Percentiles rank a stretch among this genome's conserved stretches.
Evolutionary conservation across 2,113 vertebrate species (phyloP).

Genomic region (Phaethon lepturus): DNA sequence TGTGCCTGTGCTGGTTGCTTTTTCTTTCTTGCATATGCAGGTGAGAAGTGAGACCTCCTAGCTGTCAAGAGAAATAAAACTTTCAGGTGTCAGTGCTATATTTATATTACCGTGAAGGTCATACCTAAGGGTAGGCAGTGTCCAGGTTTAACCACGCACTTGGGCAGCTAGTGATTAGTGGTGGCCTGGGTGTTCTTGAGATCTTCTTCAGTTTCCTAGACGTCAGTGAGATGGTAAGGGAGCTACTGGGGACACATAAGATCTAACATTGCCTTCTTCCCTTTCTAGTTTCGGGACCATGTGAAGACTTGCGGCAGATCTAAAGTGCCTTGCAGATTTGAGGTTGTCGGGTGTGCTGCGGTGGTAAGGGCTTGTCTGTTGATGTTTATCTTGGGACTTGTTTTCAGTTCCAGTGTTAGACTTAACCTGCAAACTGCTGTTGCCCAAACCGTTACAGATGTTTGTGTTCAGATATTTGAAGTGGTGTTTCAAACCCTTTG

Average conservation of each 20-base stretch:
- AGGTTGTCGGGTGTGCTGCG: slow-evolving; percentile 81
- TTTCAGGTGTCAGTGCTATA: not conserved
- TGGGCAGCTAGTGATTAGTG: not conserved
- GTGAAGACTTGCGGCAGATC: slow-evolving; percentile 81
- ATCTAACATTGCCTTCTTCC: not conserved
- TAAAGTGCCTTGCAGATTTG: slow-evolving; percentile 84
- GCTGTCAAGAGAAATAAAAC: not conserved
- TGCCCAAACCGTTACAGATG: not conserved
- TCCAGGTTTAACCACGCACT: not conserved
- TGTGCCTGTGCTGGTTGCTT: not conserved
- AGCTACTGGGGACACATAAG: not conserved
- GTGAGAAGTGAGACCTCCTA: not conserved
- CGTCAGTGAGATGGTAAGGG: not conserved
- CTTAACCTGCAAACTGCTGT: not conserved
- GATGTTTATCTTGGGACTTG: not conserved
- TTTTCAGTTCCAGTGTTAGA: not conserved
- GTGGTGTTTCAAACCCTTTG: not conserved
- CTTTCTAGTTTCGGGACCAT: slow-evolving; percentile 86
- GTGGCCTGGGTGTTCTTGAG: not conserved
- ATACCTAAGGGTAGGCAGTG: rapidly evolving
- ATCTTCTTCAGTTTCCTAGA: not conserved
- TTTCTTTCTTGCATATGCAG: not conserved
- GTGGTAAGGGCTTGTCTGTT: slow-evolving; percentile 67
- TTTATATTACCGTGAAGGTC: not conserved
- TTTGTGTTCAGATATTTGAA: not conserved